These are phyloP conservation scores for Siniperca scherzeri DNA, from an alignment of 2,797 vertebrate species.

Conservation along the genomic window DNA sequence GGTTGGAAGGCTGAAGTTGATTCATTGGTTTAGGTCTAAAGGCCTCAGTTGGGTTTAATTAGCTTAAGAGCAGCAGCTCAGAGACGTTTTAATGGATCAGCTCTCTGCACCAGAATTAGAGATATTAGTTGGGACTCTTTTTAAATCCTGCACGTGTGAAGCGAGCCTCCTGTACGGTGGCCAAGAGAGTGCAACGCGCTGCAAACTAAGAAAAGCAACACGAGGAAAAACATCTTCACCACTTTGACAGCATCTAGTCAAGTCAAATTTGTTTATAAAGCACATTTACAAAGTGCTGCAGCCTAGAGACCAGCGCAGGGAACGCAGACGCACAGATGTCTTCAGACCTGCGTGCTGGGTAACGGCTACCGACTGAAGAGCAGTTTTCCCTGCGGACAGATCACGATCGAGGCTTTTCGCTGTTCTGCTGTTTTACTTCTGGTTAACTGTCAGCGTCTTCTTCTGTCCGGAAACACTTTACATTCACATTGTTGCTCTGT, in stretches of 20 bases:
- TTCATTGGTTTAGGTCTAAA: neutral
- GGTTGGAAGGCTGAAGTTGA: neutral
- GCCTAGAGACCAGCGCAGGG: too few species aligned
- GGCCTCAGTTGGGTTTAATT: slow-evolving; percentile 29
- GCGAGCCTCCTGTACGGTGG: neutral
- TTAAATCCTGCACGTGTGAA: neutral
- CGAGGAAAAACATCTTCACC: neutral
- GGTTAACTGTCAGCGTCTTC: too few species aligned
- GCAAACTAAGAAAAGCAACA: neutral
- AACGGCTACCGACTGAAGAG: too few species aligned
- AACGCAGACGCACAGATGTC: too few species aligned
- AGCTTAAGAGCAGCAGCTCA: slow-evolving; percentile 15
- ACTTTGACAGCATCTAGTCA: too few species aligned
- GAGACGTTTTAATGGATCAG: neutral
- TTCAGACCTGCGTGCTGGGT: too few species aligned
- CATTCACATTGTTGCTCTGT: neutral
- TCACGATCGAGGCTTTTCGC: too few species aligned
- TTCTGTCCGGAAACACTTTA: neutral
- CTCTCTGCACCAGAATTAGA: neutral
- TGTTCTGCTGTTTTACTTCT: neutral
- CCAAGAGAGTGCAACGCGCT: neutral
- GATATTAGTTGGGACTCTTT: neutral
- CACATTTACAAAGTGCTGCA: too few species aligned
- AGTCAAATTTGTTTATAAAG: too few species aligned
- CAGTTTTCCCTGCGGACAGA: neutral